phyloP scores from a whole-genome alignment of 92 coral and sea anemone species.

The Epizoanthus stellaris region DNA sequence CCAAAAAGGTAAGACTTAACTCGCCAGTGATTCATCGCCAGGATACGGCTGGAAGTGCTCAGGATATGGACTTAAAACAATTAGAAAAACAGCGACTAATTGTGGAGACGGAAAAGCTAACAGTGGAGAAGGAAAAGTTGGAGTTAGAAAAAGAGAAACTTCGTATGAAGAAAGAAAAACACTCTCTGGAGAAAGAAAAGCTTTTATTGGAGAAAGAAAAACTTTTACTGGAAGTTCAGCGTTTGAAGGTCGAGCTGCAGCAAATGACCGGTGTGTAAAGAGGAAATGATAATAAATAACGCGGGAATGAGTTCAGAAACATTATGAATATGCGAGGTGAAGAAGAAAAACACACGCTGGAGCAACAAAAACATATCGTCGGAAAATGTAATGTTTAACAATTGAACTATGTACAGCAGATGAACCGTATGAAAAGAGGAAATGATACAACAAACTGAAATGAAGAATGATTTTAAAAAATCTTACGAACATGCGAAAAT shows the following conservation, averaged over 20 bases:
- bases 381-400: too few relatives aligned
- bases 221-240: constrained; percentile 26
- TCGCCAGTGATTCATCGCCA: constrained; percentile 11
- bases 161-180: constrained; percentile 29
- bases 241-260: constrained; percentile 28
- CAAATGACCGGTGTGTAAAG: constrained; percentile 10
- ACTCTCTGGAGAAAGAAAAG: constrained; percentile 30
- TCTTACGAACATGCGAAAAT: too few relatives aligned
- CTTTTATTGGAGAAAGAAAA: constrained; percentile 28
- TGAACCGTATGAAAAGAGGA: too few relatives aligned
- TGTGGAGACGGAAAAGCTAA: constrained; percentile 23
- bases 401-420: too few relatives aligned
- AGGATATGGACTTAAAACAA: constrained; percentile 5
- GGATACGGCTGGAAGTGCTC: background rate
- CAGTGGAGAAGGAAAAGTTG: constrained; percentile 23
- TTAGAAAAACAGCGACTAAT: constrained; percentile 2
- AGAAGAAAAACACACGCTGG: too few relatives aligned
- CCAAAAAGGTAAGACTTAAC: constrained; percentile 10
- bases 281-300: background rate
- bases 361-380: too few relatives aligned
- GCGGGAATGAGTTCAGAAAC: too few relatives aligned
- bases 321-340: too few relatives aligned
- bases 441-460: too few relatives aligned
- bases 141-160: constrained; percentile 25
- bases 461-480: too few relatives aligned